A percentile compares a stretch with the other conserved stretches of the same genome.
Conservation (phyloP, 1,140 invertebrate species). For the Melitaea cinxia region DNA sequence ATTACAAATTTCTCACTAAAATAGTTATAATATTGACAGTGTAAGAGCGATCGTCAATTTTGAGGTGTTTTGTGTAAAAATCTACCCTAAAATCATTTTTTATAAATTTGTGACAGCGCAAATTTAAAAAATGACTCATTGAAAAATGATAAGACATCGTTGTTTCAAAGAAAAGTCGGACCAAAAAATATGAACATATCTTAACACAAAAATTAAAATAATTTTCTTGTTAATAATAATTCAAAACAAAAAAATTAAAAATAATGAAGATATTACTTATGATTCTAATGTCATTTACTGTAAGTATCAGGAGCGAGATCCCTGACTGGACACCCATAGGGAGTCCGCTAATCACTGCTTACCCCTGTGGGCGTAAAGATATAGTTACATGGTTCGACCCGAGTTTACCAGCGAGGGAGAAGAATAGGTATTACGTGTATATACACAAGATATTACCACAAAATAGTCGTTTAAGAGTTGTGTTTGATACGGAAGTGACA, state of each 20-base stretch:
- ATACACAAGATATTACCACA: conserved; percentile 34
- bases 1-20: no score
- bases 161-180: no score
- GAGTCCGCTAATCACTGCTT: conserved; percentile 39
- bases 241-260: background rate
- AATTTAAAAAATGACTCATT: no score
- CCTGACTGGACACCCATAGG: conserved; percentile 42
- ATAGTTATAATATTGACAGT: no score
- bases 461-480: conserved; percentile 7
- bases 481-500: conserved; percentile 32
- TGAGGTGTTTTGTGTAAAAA: no score
- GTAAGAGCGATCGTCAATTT: no score
- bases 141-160: no score
- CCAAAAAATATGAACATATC: no score
- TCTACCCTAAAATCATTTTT: no score
- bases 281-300: background rate
- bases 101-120: no score
- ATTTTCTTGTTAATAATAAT: background rate
- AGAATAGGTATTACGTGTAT: conserved; percentile 20
- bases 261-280: background rate
- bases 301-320: conserved; percentile 3
- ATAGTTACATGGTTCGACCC: conserved; percentile 41
- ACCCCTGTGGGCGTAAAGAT: conserved; percentile 43
- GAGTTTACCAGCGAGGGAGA: conserved; percentile 43
- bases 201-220: background rate